Conservation (phyloP, 2,113 vertebrate genomes). For the Piliocolobus tephrosceles region DNA sequence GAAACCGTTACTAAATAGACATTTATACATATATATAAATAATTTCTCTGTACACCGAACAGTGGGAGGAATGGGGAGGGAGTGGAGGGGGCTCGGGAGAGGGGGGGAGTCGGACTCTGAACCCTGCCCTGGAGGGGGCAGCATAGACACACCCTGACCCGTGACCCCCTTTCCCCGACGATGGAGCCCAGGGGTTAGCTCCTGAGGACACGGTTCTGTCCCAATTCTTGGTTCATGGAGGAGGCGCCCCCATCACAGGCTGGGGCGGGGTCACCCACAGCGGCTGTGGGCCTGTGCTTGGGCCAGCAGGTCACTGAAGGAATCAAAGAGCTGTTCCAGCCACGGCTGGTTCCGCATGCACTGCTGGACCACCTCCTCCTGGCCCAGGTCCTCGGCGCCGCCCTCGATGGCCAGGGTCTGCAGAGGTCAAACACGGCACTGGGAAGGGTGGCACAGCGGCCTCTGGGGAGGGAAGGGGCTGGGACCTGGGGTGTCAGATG, state of each 20-base stretch:
- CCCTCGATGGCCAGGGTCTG: constrained; percentile 93
- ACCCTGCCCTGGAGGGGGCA: constrained; percentile 60
- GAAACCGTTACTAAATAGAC: constrained; percentile 81
- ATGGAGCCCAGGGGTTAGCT: constrained; percentile 2
- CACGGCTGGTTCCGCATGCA: constrained; percentile 95
- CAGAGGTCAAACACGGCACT: background rate
- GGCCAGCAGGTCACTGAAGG: constrained; percentile 91
- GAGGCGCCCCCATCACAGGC: background rate
- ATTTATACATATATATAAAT: constrained; percentile 85
- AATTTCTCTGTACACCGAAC: constrained; percentile 81
- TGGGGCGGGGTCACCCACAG: constrained; percentile 76
- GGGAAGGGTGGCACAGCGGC: background rate
- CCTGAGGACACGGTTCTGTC: constrained; percentile 64
- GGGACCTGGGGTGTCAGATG: no score
- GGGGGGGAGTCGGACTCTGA: constrained; percentile 44
- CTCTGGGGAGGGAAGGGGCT: background rate
- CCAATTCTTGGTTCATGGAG: background rate
- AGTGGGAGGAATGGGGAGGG: background rate
- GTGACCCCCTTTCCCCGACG: constrained; percentile 5
- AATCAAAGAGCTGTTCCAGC: constrained; percentile 92
- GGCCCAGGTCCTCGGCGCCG: constrained; percentile 90
- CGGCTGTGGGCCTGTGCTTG: constrained; percentile 84
- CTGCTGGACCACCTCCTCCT: constrained; percentile 96
- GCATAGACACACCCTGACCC: constrained; percentile 63
- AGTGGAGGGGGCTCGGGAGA: background rate